Percentiles rank a stretch among this genome's conserved stretches.
Conservation (phyloP, 2,113 vertebrate genomes). For the Lontra canadensis region DNA sequence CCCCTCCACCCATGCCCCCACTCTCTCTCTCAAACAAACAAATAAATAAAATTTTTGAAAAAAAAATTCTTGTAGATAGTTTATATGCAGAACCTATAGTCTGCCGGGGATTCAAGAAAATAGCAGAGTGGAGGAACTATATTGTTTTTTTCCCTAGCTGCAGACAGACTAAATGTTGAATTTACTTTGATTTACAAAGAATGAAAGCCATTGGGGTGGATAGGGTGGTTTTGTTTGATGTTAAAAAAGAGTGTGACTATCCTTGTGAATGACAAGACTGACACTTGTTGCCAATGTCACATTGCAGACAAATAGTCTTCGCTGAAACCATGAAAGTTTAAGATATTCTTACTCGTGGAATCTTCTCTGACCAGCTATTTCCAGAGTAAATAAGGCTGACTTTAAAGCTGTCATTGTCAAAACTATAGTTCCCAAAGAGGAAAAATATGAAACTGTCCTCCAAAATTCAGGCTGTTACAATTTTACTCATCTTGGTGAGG, state of each 20-base stretch:
- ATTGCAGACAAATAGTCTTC: neutral
- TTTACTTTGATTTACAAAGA: neutral
- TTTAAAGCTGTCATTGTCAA: neutral
- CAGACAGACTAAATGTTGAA: neutral
- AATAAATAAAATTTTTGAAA: neutral
- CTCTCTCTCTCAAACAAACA: neutral
- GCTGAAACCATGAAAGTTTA: neutral
- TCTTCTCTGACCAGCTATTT: neutral
- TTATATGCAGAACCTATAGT: neutral
- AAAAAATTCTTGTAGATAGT: neutral
- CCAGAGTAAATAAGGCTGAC: neutral
- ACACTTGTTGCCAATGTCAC: neutral
- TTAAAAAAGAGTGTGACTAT: neutral
- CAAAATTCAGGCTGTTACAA: neutral
- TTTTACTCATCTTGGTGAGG: neutral
- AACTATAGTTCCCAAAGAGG: neutral
- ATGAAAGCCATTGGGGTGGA: neutral
- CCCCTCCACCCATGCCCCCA: neutral
- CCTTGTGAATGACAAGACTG: neutral
- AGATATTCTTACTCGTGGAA: neutral
- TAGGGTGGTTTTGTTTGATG: neutral
- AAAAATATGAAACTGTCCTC: neutral
- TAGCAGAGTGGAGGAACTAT: neutral
- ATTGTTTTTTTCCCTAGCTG: neutral
- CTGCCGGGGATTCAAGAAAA: neutral